phyloP scores from a whole-genome alignment of 2,888 invertebrate species.

The Drosophila pseudotalamancana region DNA sequence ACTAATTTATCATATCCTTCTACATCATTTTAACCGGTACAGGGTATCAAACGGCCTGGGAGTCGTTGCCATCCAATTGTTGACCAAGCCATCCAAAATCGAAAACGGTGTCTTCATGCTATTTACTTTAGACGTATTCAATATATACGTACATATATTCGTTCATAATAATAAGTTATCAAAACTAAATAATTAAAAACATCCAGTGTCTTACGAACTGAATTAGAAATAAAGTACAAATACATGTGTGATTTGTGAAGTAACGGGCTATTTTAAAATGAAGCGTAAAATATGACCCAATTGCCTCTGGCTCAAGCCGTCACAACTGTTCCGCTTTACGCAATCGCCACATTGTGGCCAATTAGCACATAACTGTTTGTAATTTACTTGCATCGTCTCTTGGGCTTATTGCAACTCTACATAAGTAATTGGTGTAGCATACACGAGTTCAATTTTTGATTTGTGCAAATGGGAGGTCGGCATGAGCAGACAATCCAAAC shows the following conservation, averaged over 20 bases:
- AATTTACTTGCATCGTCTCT: constrained; percentile 40
- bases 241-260: background rate
- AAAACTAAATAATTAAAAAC: background rate
- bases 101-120: background rate
- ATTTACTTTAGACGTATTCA: background rate
- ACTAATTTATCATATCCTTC: background rate
- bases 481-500: constrained; percentile 13
- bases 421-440: constrained; percentile 59
- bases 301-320: background rate
- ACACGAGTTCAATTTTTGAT: constrained; percentile 64
- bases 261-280: background rate
- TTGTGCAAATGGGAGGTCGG: constrained; percentile 29
- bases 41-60: constrained; percentile 13
- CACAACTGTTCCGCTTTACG: no score
- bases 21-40: background rate
- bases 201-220: no score
- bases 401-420: constrained; percentile 10
- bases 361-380: constrained; percentile 74
- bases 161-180: no score
- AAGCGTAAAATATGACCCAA: background rate
- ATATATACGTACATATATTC: background rate
- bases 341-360: constrained; percentile 21
- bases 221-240: background rate
- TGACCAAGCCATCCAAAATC: constrained; percentile 24
- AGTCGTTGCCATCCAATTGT: constrained; percentile 20